Base-by-base conservation (phyloP, 53 echinoderm and acorn worm genomes). In the Holothuria scabra region DNA sequence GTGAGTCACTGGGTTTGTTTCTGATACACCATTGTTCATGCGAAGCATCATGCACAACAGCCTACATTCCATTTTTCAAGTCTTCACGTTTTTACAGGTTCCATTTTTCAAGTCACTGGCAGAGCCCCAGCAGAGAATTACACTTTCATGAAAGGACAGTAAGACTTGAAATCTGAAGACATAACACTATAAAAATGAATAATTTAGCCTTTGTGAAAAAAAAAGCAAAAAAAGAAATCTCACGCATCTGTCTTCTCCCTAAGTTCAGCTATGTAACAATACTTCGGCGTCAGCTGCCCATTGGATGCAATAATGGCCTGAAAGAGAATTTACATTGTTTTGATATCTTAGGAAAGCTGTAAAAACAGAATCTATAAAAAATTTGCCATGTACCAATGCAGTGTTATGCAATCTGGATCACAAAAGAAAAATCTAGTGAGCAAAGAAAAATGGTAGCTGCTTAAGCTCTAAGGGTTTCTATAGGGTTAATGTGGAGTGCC, bases 221-320 rank as follows among this genome's bases (percentile, higher is more conserved):
- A 7, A 64, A 64, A 64, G 20, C 0, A 12, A 8, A 61, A 14
- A 61, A 61, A 61, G 12, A 28, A 59, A 31, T 60, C 93, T 91
- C 67, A 93, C 90, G 90, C 86, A 74, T 90, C 74, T 25, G 71
- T 81, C 66, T 86, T 90, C 58, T 94, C 91, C 44, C 97, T 62
- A 9, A 96, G 86, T 8, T 70, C 81, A 30, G 86, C 67, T 58
- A 96, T 90, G 83, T 96, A 96, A 25, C 92, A 57, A 48, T 86
- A 96, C 32, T 92, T 92, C 12, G 91, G 69, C 13, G 97, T 92
- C 23, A 96, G 90, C 81, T 86, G 60, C 2, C 93, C 93, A 81
- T 96, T 96, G 55, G 97, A 96, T 12, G 92, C 76, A 23, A 96
- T 96, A 23, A 94, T 85, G 34, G 97, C 97, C 97, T 96, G 63